phyloP scores from a whole-genome alignment of 2,113 vertebrate genomes.

The Lophura nycthemera region DNA sequence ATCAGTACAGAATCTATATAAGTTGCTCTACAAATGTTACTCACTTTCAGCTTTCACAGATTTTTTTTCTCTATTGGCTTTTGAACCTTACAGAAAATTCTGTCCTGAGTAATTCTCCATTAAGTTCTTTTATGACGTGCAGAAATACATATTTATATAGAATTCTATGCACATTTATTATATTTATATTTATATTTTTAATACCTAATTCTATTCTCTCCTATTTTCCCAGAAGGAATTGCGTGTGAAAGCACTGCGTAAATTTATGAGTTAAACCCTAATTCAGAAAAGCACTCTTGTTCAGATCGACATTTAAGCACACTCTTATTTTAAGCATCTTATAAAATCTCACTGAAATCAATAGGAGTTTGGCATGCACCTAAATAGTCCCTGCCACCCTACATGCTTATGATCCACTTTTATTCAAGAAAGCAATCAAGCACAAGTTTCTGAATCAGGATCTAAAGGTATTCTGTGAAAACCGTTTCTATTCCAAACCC shows the following conservation, averaged over 20 bases:
- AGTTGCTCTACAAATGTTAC: neutral
- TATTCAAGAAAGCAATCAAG: conserved; percentile 71
- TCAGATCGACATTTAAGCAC: conserved; percentile 3
- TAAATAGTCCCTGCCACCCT: conserved; percentile 57
- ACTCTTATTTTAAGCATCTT: neutral
- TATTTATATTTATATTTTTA: neutral
- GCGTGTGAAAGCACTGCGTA: neutral
- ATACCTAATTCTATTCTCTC: neutral
- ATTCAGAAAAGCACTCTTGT: conserved; percentile 17
- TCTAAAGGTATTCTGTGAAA: conserved; percentile 71
- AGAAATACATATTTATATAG: neutral
- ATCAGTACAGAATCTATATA: neutral
- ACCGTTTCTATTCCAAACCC: conserved; percentile 60
- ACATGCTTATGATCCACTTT: conserved; percentile 57
- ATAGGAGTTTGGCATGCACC: conserved; percentile 55
- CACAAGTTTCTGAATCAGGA: conserved; percentile 64
- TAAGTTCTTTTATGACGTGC: neutral
- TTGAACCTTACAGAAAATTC: neutral
- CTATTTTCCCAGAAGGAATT: neutral
- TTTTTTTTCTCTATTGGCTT: neutral
- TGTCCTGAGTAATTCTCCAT: neutral
- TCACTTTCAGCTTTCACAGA: neutral
- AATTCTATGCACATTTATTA: neutral
- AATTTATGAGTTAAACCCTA: neutral
- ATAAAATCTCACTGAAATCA: conserved; percentile 58